Evolutionary conservation across 2,113 vertebrate genomes (phyloP).

Genomic region (Pelobates fuscus): DNA sequence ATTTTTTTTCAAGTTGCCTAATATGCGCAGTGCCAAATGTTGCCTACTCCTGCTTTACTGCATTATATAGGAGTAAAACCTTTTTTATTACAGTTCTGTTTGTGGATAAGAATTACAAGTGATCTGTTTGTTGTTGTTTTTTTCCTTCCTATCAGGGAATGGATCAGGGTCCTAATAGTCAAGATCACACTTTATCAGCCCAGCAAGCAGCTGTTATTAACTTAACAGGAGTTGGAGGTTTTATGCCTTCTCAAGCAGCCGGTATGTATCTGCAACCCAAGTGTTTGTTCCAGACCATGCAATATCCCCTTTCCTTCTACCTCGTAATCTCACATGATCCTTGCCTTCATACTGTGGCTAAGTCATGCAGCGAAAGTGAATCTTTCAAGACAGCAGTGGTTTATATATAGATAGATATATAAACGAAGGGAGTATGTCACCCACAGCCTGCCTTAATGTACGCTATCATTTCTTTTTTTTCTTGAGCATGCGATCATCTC

Average conservation of each 20-base stretch:
- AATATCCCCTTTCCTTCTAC: not conserved
- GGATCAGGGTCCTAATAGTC: conserved; percentile 75
- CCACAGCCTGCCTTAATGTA: no score
- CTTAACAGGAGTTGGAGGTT: conserved; percentile 85
- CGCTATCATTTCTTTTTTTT: no score
- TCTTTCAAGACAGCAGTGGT: not conserved
- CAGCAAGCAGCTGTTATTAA: conserved; percentile 94
- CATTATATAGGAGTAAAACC: no score
- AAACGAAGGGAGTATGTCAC: no score
- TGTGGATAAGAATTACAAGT: no score
- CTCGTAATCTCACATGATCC: not conserved
- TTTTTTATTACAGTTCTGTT: no score
- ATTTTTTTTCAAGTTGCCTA: no score
- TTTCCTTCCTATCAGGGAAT: conserved; percentile 73
- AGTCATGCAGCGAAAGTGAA: conserved; percentile 39
- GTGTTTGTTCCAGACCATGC: not conserved
- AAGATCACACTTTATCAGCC: conserved; percentile 85
- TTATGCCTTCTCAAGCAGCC: conserved; percentile 87
- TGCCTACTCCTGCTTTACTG: no score
- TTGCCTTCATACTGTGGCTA: not conserved
- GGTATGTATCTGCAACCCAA: conserved; percentile 60
- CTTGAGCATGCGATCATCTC: no score
- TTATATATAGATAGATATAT: no score
- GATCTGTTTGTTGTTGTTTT: no score
- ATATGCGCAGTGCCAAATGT: no score